phyloP scores from a whole-genome alignment of 2,888 invertebrate genomes.

The Sphaeridia pumilis region DNA sequence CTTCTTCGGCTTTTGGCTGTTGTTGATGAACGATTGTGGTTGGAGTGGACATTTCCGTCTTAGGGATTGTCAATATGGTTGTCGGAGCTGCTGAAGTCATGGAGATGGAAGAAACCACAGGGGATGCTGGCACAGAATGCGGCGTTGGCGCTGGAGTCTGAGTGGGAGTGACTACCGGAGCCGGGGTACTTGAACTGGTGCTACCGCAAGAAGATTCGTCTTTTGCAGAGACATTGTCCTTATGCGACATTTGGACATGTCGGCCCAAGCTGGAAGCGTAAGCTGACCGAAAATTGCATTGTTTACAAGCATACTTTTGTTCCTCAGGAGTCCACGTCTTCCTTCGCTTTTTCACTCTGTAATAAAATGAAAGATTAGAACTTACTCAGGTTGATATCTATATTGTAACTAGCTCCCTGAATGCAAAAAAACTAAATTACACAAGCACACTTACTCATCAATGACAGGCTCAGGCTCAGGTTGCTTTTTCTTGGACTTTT shows the following conservation, averaged over 20 bases:
- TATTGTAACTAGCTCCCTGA: too few relatives aligned
- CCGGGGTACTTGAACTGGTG: background rate
- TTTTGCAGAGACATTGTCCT: background rate
- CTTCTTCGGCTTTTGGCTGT: background rate
- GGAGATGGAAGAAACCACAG: background rate
- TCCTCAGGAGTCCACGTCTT: background rate
- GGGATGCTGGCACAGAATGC: background rate
- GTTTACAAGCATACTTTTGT: background rate
- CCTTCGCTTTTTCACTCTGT: background rate
- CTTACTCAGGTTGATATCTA: too few relatives aligned
- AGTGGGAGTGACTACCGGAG: background rate
- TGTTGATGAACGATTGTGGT: background rate
- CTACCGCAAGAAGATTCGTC: constrained; percentile 1
- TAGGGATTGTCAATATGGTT: constrained; percentile 4
- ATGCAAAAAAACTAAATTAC: background rate
- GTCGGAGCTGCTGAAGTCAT: background rate
- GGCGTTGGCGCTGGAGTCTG: background rate
- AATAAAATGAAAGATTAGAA: too few relatives aligned
- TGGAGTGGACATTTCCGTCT: background rate
- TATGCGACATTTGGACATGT: constrained; percentile 1
- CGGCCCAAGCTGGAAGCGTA: constrained; percentile 7
- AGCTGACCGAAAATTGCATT: constrained; percentile 6
- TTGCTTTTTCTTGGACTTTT: background rate
- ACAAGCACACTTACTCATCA: too few relatives aligned
- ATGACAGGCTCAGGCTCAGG: too few relatives aligned